Evolutionary conservation across 1,140 invertebrate species (phyloP).

Genomic region (Hypsibius dujardini): DNA sequence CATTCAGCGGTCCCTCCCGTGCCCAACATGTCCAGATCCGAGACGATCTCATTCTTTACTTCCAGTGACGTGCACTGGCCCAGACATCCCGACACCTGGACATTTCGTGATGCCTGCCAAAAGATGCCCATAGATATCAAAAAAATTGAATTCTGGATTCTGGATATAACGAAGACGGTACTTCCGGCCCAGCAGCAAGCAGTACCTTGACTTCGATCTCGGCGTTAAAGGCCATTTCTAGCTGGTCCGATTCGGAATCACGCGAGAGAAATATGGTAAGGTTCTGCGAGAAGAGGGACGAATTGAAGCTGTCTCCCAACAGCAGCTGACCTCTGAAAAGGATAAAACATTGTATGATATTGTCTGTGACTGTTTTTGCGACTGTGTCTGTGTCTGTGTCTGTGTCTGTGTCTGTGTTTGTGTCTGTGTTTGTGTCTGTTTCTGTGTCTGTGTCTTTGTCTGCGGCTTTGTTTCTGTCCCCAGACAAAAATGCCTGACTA

Average conservation of each 20-base stretch:
- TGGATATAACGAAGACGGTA: too few relatives aligned
- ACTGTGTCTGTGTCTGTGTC: too few relatives aligned
- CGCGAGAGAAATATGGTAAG: conserved; percentile 91
- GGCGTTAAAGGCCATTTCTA: conserved; percentile 97
- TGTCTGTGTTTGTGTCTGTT: too few relatives aligned
- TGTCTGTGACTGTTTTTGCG: too few relatives aligned
- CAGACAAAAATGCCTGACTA: too few relatives aligned
- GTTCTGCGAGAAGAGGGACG: conserved; percentile 93
- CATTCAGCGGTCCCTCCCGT: conserved; percentile 91
- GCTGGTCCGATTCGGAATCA: conserved; percentile 69
- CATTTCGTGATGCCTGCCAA: conserved; percentile 41
- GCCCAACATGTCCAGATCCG: conserved; percentile 78
- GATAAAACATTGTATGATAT: not conserved
- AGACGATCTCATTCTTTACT: conserved; percentile 68
- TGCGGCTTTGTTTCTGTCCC: too few relatives aligned
- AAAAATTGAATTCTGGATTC: too few relatives aligned
- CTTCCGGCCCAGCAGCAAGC: too few relatives aligned
- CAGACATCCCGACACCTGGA: conserved; percentile 72
- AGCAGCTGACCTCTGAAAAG: conserved; percentile 76
- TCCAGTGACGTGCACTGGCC: conserved; percentile 75
- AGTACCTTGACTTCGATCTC: conserved; percentile 79
- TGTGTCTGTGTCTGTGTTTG: too few relatives aligned
- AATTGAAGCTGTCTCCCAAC: conserved; percentile 99
- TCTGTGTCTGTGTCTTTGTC: too few relatives aligned
- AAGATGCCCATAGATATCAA: too few relatives aligned